Evolutionary conservation across 2,797 vertebrate genomes (phyloP).

Genomic region (Graptemys geographica): DNA sequence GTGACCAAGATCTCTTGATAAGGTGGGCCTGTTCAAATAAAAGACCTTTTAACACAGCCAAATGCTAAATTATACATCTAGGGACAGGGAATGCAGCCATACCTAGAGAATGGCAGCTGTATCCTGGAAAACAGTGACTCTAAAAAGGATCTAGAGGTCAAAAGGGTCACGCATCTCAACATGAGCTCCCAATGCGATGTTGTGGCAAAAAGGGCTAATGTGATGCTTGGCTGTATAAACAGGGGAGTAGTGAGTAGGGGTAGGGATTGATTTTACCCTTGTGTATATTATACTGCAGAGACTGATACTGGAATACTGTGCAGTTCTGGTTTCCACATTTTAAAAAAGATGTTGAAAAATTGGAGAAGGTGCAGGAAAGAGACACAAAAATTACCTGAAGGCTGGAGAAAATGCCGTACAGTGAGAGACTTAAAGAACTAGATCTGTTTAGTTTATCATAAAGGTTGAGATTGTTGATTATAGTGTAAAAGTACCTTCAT

Average conservation of each 20-base stretch:
- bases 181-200: not conserved
- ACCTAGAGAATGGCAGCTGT: conserved; percentile 21
- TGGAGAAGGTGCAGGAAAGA: conserved; percentile 51
- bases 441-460: not conserved
- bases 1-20: not conserved
- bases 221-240: not conserved
- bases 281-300: not conserved
- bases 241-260: not conserved
- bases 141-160: not conserved
- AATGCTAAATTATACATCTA: conserved; percentile 10
- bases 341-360: conserved; percentile 54
- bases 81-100: conserved; percentile 23
- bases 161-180: not conserved
- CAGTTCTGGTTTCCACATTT: conserved; percentile 32
- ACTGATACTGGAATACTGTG: conserved; percentile 38
- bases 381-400: conserved; percentile 37
- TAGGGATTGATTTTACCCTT: not conserved
- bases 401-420: conserved; percentile 7
- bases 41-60: conserved; percentile 18
- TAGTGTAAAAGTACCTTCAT: not conserved
- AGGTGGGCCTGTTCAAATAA: not conserved
- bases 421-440: conserved; percentile 34
- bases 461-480: not conserved
- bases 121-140: not conserved
- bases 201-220: too few relatives aligned